These are phyloP conservation scores for Ennomos erosarius DNA, from an alignment of 2,888 invertebrate genomes.

Conservation along the genomic window DNA sequence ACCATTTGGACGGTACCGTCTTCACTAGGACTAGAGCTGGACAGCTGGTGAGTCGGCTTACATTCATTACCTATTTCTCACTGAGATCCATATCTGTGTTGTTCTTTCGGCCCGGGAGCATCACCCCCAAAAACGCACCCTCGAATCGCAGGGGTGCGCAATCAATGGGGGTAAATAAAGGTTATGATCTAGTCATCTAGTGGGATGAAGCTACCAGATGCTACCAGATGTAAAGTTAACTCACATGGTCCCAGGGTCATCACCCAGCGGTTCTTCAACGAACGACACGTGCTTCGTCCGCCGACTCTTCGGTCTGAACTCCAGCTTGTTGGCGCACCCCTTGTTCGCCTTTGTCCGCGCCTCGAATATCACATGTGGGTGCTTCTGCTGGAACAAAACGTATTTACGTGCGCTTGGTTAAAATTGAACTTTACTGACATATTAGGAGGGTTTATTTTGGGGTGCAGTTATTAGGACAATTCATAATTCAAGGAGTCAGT, in stretches of 20 bases:
- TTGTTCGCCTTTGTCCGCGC: slow-evolving; percentile 96
- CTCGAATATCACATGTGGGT: slow-evolving; percentile 99
- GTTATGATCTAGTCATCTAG: too few relatives aligned
- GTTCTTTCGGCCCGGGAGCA: too few relatives aligned
- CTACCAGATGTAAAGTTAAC: slow-evolving; percentile 41
- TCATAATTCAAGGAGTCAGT: too few relatives aligned
- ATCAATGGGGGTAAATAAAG: too few relatives aligned
- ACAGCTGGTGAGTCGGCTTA: too few relatives aligned
- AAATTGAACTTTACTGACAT: slow-evolving; percentile 22
- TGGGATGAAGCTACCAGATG: not conserved
- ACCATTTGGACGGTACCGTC: too few relatives aligned
- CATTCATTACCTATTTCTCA: too few relatives aligned
- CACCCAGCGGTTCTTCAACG: slow-evolving; percentile 65
- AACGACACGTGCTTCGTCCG: slow-evolving; percentile 86
- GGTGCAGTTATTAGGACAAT: not conserved
- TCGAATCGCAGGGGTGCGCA: too few relatives aligned
- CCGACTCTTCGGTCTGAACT: slow-evolving; percentile 89
- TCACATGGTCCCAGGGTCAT: slow-evolving; percentile 71
- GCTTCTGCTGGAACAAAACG: slow-evolving; percentile 95
- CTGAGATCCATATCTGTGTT: too few relatives aligned
- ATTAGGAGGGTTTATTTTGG: not conserved
- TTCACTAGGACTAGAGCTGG: too few relatives aligned
- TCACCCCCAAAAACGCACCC: too few relatives aligned
- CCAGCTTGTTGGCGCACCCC: slow-evolving; percentile 94
- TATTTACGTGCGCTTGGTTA: slow-evolving; percentile 49